phyloP scores from a whole-genome alignment of 2,888 invertebrate species.

The Lepeophtheirus nordmannii region DNA sequence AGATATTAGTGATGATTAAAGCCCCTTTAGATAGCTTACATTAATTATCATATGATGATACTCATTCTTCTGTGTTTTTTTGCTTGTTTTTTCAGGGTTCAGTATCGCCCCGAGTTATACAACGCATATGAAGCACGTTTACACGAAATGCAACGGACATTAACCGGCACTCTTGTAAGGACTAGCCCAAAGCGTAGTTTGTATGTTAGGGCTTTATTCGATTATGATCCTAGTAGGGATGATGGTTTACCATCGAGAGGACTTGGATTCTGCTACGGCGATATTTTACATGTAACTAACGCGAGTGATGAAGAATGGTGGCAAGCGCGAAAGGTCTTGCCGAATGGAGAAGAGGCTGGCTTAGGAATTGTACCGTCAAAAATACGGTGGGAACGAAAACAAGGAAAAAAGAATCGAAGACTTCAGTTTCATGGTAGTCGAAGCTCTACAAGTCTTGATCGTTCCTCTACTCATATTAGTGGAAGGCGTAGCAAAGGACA shows the following conservation, averaged over 20 bases:
- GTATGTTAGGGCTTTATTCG: conserved; percentile 91
- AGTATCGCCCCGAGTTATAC: conserved; percentile 93
- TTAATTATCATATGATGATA: no score
- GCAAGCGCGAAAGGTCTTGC: conserved; percentile 44
- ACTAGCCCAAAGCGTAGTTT: conserved; percentile 91
- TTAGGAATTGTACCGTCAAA: conserved; percentile 95
- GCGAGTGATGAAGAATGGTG: conserved; percentile 99
- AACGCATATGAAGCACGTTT: conserved; percentile 96
- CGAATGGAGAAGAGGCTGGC: conserved; percentile 43
- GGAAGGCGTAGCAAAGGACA: conserved; percentile 58
- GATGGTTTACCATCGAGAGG: conserved; percentile 91
- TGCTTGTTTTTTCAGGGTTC: conserved; percentile 51
- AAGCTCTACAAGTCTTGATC: conserved; percentile 37
- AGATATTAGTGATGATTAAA: no score
- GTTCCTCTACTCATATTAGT: neutral
- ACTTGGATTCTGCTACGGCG: conserved; percentile 88
- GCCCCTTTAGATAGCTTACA: no score
- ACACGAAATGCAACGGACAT: conserved; percentile 88
- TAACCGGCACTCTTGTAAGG: conserved; percentile 62
- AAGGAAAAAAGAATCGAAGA: conserved; percentile 84
- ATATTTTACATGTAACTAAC: conserved; percentile 95
- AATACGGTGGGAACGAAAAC: conserved; percentile 86
- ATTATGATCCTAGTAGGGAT: conserved; percentile 93
- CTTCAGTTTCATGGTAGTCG: conserved; percentile 86
- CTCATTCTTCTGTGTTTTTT: neutral